Base-by-base conservation (phyloP, 2,113 vertebrate genomes). In the Amia ocellicauda region DNA sequence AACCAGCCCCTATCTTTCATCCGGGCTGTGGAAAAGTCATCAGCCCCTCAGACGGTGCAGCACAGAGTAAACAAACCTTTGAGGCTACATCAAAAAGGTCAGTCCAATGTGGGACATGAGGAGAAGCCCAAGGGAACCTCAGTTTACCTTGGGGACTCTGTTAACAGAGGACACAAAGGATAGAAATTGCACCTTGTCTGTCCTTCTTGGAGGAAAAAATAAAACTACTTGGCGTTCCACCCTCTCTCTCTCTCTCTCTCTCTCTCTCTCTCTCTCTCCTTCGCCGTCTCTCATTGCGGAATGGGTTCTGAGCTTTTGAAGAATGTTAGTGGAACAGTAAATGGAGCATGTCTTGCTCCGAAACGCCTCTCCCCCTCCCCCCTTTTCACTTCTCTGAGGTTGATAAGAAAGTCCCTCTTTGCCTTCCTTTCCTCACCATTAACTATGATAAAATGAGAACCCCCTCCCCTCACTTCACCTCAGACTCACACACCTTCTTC, bases 181-280 rank as follows among this genome's bases (percentile, higher is more conserved):
- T 8, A 2, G 62, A 63, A 13, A 66, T 63, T 74, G 75, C 88
- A 89, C 88, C 90, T 89, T 90, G 84, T 91, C 89, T 76, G 92
- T 89, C 93, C 93, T 95, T 96, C 91, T 81, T 77, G n/a, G n/a
- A n/a, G n/a, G 76, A 88, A 83, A 91, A 89, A 80, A 61, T 83
- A 78, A 52, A 60, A 58, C 79, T 77, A 80, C 78, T 74, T 60
- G 11, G 49, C 42, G 41, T 56, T 52, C 29, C 20, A n/a, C 43
- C 55, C 51, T 64, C 53, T 54, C 52, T 49, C 59, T 85, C 85
- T 81, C 85, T 88, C 86, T 87, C 86, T 86, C 85, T 83, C 80
- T 57, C 69, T 49, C 70, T 87, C 84, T 47, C 80, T 57, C 55
- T 49, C 51, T 80, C 83, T 86, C 83, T 85, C n/a, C 81, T 82